phyloP scores from a whole-genome alignment of 1,140 invertebrate genomes.

The Drosophila funebris region DNA sequence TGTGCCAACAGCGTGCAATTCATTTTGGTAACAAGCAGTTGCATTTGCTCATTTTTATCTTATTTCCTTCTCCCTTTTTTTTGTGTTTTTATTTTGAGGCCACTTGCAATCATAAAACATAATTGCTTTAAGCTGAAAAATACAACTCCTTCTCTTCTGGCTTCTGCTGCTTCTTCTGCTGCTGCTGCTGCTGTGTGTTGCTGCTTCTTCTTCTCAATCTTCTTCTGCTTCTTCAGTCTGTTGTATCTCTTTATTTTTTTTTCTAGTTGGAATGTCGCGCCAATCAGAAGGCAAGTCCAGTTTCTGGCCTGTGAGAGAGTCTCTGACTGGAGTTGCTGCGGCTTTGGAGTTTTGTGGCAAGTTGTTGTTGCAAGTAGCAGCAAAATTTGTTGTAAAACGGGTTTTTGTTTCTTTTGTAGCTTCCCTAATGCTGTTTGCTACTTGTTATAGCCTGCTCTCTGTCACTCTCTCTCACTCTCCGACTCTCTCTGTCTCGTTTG shows the following conservation, averaged over 20 bases:
- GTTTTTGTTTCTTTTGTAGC: constrained; percentile 60
- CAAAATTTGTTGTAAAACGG: constrained; percentile 77
- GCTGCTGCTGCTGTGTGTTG: constrained; percentile 4
- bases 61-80: no score
- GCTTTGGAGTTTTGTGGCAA: constrained; percentile 51
- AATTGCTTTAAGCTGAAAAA: constrained; percentile 36
- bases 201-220: constrained; percentile 7
- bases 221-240: neutral
- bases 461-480: constrained; percentile 11
- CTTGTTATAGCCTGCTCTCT: constrained; percentile 30
- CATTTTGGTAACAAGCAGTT: constrained; percentile 29
- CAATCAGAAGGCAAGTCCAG: constrained; percentile 52
- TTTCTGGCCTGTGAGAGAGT: constrained; percentile 26
- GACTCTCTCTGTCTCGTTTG: constrained; percentile 22
- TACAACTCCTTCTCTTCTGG: constrained; percentile 23
- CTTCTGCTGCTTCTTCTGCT: neutral
- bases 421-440: constrained; percentile 49
- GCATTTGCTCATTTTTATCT: neutral
- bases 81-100: constrained; percentile 26
- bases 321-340: constrained; percentile 9
- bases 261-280: constrained; percentile 53
- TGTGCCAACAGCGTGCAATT: constrained; percentile 44
- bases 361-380: constrained; percentile 58
- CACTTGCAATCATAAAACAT: constrained; percentile 45
- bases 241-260: neutral